Base-by-base conservation (phyloP, 2,888 invertebrate species). In the Antitype chi region DNA sequence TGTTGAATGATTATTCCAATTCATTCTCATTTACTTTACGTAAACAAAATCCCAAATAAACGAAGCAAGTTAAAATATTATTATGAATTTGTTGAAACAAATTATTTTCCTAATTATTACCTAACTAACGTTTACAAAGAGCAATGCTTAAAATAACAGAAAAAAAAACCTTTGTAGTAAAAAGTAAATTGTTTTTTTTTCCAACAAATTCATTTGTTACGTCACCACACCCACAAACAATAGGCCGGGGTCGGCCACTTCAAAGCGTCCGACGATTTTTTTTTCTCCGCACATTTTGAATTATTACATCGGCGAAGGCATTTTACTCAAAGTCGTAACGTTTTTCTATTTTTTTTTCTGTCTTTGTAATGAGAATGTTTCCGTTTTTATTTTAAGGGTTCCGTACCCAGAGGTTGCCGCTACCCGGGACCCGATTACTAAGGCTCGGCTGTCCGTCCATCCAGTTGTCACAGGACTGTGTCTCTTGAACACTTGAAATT, bases 351-450 rank as follows among this genome's bases (percentile, higher is more conserved):
- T 32, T 32, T 28, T 20, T 86, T 89, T 88, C 83, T 80, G 82
- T 80, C 72, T 75, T 77, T 74, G 86, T 87, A 88, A 90, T 87
- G 86, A 88, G 87, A 89, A 89, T 87, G 87, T 87, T 84, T 68
- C 76, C n/a, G 11, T 52, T 67, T 88, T 88, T 81, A 84, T 85
- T 83, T 47, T 11, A 13, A 11, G 43, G 11, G 11, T 47, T 47
- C 43, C 43, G 43, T 47, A 47, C 11, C 43, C 2, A 47, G 13
- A 47, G 43, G 43, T 8, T 9, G 8, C 43, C 43, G 9, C 32
- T 32, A 4, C 4, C 1, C 38, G 38, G 38, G 38, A 38, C 38
- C 38, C 38, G 6, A 38, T 38, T 38, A 38, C 38, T 5, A 8
- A 38, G 6, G 38, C 6, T 38, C 38, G 7, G 3, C 38, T 9